Conservation (phyloP, 1,140 invertebrate genomes). For the Thaumetopoea pityocampa region DNA sequence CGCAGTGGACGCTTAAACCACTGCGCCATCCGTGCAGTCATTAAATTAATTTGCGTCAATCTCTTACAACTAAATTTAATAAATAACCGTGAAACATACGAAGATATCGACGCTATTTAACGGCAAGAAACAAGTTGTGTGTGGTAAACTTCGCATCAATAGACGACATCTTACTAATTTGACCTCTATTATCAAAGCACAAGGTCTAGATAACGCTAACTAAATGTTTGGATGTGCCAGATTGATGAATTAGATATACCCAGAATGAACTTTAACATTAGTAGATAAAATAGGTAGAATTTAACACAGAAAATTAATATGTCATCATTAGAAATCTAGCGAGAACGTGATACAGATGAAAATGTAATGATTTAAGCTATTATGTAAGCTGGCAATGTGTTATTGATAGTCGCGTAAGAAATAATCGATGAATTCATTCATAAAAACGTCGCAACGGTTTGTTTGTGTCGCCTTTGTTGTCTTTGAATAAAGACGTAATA, state of each 20-base stretch:
- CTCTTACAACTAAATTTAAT: too few species aligned
- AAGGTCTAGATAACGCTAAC: slow-evolving; percentile 13
- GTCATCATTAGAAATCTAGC: slow-evolving; percentile 1
- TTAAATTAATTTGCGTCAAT: too few species aligned
- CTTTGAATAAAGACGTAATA: slow-evolving; percentile 12
- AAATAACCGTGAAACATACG: slow-evolving; percentile 2
- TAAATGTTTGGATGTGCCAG: background rate
- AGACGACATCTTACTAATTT: slow-evolving; percentile 1
- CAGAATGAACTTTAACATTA: slow-evolving; percentile 12
- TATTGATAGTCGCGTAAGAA: slow-evolving; percentile 13
- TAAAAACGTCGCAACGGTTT: slow-evolving; percentile 14
- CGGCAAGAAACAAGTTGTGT: slow-evolving; percentile 1
- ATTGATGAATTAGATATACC: slow-evolving; percentile 17
- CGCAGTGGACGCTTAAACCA: too few species aligned
- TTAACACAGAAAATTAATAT: slow-evolving; percentile 3
- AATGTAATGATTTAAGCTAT: slow-evolving; percentile 3
- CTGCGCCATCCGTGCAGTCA: too few species aligned
- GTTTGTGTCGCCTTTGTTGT: slow-evolving; percentile 8
- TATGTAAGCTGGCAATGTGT: slow-evolving; percentile 7
- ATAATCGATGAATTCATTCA: slow-evolving; percentile 14
- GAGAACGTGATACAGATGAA: slow-evolving; percentile 9
- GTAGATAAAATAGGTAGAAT: slow-evolving; percentile 10
- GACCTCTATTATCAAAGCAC: slow-evolving; percentile 2
- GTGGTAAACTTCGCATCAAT: background rate
- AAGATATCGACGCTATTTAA: slow-evolving; percentile 1